Percentiles rank a stretch among this genome's conserved stretches.
phyloP scores from a whole-genome alignment of 2,113 vertebrate genomes.

The Pongo pygmaeus region DNA sequence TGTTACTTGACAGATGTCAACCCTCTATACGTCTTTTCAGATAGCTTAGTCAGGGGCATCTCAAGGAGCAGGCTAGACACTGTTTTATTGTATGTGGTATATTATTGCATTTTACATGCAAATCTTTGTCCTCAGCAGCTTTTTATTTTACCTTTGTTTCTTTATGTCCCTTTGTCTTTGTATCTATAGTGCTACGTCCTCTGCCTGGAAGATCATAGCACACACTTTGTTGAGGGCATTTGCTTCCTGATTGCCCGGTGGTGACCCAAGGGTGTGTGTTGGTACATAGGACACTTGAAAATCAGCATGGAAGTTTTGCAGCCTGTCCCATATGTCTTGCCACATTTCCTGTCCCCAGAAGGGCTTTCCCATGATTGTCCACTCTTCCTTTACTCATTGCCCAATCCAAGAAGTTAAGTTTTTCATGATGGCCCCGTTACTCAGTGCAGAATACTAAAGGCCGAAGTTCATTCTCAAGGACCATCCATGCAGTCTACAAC shows the following conservation, averaged over 20 bases:
- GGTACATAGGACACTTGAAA: background rate
- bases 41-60: background rate
- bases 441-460: background rate
- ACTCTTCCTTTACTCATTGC: background rate
- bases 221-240: background rate
- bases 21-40: background rate
- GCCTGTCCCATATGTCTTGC: background rate
- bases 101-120: background rate
- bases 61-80: too few relatives aligned
- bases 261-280: background rate
- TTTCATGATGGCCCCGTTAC: too few relatives aligned
- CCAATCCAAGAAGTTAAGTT: background rate
- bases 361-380: background rate
- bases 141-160: background rate
- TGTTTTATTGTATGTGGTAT: too few relatives aligned
- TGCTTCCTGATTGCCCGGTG: background rate
- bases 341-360: background rate
- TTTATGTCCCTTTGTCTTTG: background rate
- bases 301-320: background rate
- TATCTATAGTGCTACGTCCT: background rate
- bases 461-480: background rate
- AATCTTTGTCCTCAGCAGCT: background rate
- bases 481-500: background rate
- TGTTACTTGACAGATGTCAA: background rate
- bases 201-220: background rate